A percentile compares a stretch with the other conserved stretches of the same genome.
phyloP scores from a whole-genome alignment of 2,888 invertebrate species.

The Phaonia tiefii region DNA sequence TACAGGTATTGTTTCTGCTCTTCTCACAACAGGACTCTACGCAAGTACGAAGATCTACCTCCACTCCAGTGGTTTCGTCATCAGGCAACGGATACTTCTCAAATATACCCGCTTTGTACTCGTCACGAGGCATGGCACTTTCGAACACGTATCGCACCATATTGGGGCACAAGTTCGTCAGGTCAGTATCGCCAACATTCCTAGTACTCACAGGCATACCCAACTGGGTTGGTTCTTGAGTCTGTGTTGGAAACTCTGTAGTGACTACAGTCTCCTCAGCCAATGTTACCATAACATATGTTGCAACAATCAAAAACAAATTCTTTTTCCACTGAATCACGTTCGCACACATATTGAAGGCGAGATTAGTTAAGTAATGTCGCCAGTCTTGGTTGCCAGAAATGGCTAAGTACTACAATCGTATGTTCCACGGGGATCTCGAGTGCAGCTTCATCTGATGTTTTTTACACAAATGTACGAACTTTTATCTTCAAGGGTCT shows the following conservation, averaged over 20 bases:
- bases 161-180: constrained; percentile 74
- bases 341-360: constrained; percentile 17
- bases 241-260: constrained; percentile 36
- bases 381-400: not conserved
- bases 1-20: constrained; percentile 82
- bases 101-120: constrained; percentile 84
- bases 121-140: constrained; percentile 80
- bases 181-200: constrained; percentile 63
- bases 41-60: constrained; percentile 85
- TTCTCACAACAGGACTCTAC: constrained; percentile 83
- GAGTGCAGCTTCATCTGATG: no score
- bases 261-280: constrained; percentile 48
- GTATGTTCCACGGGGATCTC: not conserved
- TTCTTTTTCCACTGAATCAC: constrained; percentile 12
- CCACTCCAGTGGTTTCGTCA: constrained; percentile 80
- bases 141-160: constrained; percentile 79
- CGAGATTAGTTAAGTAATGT: constrained; percentile 2
- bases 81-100: constrained; percentile 79
- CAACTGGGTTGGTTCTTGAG: constrained; percentile 42
- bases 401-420: not conserved
- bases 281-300: constrained; percentile 34
- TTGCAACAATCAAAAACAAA: constrained; percentile 27
- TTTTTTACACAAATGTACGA: not conserved
- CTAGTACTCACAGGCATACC: constrained; percentile 54
- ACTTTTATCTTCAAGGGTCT: no score